phyloP scores from a whole-genome alignment of 2,888 invertebrate genomes.

The Synanthedon tipuliformis region DNA sequence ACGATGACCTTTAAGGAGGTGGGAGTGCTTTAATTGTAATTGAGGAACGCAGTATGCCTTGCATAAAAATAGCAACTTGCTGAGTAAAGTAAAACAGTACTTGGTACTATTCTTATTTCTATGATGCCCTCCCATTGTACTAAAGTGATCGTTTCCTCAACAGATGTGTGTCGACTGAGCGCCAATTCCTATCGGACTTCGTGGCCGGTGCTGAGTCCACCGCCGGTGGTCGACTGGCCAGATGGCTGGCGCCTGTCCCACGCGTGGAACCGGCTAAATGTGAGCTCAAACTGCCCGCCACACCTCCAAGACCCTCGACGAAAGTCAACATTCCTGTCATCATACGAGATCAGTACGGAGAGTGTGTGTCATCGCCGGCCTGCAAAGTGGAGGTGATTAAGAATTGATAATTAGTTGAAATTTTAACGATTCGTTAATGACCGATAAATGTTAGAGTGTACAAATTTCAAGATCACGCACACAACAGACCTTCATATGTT shows the following conservation, averaged over 20 bases:
- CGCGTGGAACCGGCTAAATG: constrained; percentile 90
- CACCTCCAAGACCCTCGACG: constrained; percentile 73
- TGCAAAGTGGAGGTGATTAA: constrained; percentile 77
- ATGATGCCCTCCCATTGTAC: too few species aligned
- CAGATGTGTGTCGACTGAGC: constrained; percentile 89
- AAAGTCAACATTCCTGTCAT: constrained; percentile 75
- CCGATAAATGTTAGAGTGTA: constrained; percentile 13
- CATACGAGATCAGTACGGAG: constrained; percentile 92
- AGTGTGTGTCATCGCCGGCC: constrained; percentile 85
- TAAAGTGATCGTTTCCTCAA: neutral
- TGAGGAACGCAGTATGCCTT: too few species aligned
- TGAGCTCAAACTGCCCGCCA: constrained; percentile 80
- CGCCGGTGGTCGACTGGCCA: constrained; percentile 91
- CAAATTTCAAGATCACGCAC: constrained; percentile 13
- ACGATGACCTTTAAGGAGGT: too few species aligned
- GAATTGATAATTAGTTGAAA: neutral
- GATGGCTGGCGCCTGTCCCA: constrained; percentile 95
- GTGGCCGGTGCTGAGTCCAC: constrained; percentile 86
- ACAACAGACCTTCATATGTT: constrained; percentile 18
- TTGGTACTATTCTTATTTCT: too few species aligned
- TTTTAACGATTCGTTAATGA: neutral
- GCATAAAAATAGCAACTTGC: too few species aligned
- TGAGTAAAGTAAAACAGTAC: too few species aligned
- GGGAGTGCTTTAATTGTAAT: too few species aligned
- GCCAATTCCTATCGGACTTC: constrained; percentile 92